phyloP scores from a whole-genome alignment of 2,888 invertebrate genomes.

The Rhagonycha fulva region DNA sequence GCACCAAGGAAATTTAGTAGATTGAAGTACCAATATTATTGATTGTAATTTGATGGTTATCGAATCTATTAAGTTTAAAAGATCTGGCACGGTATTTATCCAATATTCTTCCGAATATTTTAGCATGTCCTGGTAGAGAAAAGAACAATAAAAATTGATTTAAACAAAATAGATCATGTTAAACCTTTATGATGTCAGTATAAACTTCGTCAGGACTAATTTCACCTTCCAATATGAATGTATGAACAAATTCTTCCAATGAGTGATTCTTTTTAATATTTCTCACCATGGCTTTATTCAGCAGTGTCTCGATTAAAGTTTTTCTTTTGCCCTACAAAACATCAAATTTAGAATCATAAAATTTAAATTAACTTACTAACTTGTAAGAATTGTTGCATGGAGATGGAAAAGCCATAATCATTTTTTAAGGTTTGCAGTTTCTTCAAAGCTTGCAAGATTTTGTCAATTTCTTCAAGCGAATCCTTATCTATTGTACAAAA shows the following conservation, averaged over 20 bases:
- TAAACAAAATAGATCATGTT: slow-evolving; percentile 19
- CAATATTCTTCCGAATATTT: slow-evolving; percentile 41
- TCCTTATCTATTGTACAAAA: slow-evolving; percentile 8
- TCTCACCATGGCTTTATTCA: slow-evolving; percentile 34
- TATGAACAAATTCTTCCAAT: slow-evolving; percentile 50
- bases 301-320: slow-evolving; percentile 38
- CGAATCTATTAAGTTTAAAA: slow-evolving; percentile 42
- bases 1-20: slow-evolving; percentile 46
- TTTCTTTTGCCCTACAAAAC: slow-evolving; percentile 39
- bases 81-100: slow-evolving; percentile 37
- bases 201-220: slow-evolving; percentile 54
- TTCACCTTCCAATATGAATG: slow-evolving; percentile 52
- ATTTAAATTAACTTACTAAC: slow-evolving; percentile 20
- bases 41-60: slow-evolving; percentile 40
- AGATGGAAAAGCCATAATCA: slow-evolving; percentile 38
- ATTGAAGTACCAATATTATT: slow-evolving; percentile 39
- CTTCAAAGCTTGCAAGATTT: slow-evolving; percentile 20
- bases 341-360: slow-evolving; percentile 7
- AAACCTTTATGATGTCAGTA: slow-evolving; percentile 53
- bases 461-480: slow-evolving; percentile 12
- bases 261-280: slow-evolving; percentile 47
- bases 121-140: background rate
- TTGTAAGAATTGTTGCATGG: slow-evolving; percentile 40
- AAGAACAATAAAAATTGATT: background rate
- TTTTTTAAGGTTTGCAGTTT: slow-evolving; percentile 38